These are phyloP conservation scores for Epinephelus moara DNA, from an alignment of 2,113 vertebrate genomes.

Conservation along the genomic window DNA sequence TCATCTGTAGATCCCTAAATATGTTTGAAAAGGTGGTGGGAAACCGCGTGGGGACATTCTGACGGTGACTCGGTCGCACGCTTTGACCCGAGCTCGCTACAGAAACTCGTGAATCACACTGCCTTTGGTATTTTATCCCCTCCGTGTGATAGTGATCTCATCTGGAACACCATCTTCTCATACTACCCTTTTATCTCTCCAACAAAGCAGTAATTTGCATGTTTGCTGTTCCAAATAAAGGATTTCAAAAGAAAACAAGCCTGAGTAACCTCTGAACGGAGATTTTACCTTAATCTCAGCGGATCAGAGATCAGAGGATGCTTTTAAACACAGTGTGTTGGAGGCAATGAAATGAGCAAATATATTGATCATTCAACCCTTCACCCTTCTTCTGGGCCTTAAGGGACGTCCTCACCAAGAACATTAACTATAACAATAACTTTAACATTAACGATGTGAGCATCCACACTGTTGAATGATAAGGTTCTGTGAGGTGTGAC, in stretches of 20 bases:
- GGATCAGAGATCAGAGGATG: constrained; percentile 45
- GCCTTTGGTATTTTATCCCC: constrained; percentile 28
- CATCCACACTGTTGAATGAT: too few species aligned
- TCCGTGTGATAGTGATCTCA: constrained; percentile 48
- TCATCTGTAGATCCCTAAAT: constrained; percentile 54
- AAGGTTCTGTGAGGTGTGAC: too few species aligned
- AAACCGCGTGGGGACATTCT: constrained; percentile 18
- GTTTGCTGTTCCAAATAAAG: constrained; percentile 42
- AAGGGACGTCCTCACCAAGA: too few species aligned
- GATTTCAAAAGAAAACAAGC: constrained; percentile 45
- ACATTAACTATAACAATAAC: too few species aligned
- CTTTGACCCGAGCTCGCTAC: constrained; percentile 32
- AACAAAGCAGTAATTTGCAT: constrained; percentile 47
- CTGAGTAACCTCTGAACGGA: constrained; percentile 34
- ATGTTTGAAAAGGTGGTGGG: constrained; percentile 41
- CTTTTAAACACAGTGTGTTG: constrained; percentile 15
- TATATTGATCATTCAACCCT: constrained; percentile 6
- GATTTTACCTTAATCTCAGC: constrained; percentile 40
- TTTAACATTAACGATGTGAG: too few species aligned
- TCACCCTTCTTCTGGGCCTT: too few species aligned
- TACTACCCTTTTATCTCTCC: constrained; percentile 28
- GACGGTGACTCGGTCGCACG: constrained; percentile 6
- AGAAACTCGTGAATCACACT: constrained; percentile 19
- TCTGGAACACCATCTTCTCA: constrained; percentile 46
- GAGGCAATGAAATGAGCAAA: constrained; percentile 4